Percentiles rank a stretch among this genome's conserved stretches.
Evolutionary conservation across 2,797 vertebrate species (phyloP).

Genomic region (Gymnothorax javanicus): DNA sequence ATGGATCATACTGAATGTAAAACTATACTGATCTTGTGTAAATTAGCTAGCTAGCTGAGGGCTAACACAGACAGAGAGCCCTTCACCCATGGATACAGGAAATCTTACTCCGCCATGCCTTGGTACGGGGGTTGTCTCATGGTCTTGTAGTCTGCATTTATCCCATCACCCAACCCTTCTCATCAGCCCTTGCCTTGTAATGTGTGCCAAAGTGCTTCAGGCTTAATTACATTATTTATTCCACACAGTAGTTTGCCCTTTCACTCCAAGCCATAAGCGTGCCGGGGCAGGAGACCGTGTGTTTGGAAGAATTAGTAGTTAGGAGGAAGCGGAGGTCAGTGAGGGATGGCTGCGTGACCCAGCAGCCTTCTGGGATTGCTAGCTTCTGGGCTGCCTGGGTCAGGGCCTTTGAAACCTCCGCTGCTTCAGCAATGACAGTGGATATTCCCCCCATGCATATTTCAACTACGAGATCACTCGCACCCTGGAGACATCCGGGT

Average conservation of each 20-base stretch:
- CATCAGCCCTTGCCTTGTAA: conserved; percentile 25
- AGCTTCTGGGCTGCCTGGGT: not conserved
- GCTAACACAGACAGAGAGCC: too few relatives aligned
- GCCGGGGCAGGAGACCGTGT: not conserved
- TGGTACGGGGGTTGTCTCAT: too few relatives aligned
- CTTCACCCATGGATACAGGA: too few relatives aligned
- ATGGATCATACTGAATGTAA: too few relatives aligned
- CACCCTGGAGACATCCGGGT: conserved; percentile 25
- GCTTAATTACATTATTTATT: conserved; percentile 45
- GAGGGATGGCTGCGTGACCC: not conserved
- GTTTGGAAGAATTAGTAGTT: not conserved
- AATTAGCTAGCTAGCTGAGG: too few relatives aligned
- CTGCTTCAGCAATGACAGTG: not conserved
- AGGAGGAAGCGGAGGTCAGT: conserved; percentile 3
- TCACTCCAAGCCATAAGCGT: not conserved
- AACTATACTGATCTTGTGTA: too few relatives aligned
- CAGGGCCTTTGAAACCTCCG: not conserved
- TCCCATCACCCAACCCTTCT: not conserved
- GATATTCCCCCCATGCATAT: conserved; percentile 39
- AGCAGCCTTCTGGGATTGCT: not conserved
- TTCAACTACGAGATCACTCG: conserved; percentile 40
- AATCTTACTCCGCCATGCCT: too few relatives aligned
- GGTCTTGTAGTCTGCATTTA: too few relatives aligned
- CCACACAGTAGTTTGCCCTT: conserved; percentile 14
- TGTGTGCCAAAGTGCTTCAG: conserved; percentile 37